Percentiles rank a stretch among this genome's conserved stretches.
Evolutionary conservation across 2,113 vertebrate genomes (phyloP).

Genomic region (Megaleporinus macrocephalus): DNA sequence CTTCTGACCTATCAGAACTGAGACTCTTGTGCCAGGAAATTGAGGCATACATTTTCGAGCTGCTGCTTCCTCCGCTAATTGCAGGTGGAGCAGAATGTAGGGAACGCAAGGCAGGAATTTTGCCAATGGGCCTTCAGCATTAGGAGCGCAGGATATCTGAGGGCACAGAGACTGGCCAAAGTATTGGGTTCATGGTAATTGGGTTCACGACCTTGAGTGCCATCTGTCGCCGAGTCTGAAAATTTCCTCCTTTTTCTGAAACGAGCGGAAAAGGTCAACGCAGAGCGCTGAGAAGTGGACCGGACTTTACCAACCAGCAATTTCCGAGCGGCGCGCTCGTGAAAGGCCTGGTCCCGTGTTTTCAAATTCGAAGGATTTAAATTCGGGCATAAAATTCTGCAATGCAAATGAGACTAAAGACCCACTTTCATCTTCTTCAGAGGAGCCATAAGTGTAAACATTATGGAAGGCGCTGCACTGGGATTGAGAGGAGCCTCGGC

Average conservation of each 20-base stretch:
- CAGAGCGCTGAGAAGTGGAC: slow-evolving; percentile 26
- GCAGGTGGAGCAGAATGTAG: slow-evolving; percentile 30
- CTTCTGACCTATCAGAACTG: slow-evolving; percentile 52
- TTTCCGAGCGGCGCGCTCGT: slow-evolving; percentile 42
- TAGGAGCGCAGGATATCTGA: slow-evolving; percentile 29
- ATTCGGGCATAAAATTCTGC: slow-evolving; percentile 43
- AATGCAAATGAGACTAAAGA: slow-evolving; percentile 50
- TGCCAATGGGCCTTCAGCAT: background rate
- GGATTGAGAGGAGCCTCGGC: slow-evolving; percentile 22
- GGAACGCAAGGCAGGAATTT: slow-evolving; percentile 16
- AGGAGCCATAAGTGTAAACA: slow-evolving; percentile 45
- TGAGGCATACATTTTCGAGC: slow-evolving; percentile 18
- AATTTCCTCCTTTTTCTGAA: slow-evolving; percentile 42
- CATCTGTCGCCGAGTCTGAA: slow-evolving; percentile 36
- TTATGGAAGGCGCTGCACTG: slow-evolving; percentile 25
- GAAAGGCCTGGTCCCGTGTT: slow-evolving; percentile 13
- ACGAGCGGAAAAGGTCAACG: slow-evolving; percentile 53
- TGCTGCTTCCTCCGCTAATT: slow-evolving; percentile 49
- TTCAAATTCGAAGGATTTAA: slow-evolving; percentile 48
- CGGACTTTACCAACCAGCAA: slow-evolving; percentile 38
- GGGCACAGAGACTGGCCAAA: slow-evolving; percentile 16
- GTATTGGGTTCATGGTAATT: slow-evolving; percentile 46
- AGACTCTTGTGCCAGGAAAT: slow-evolving; percentile 42
- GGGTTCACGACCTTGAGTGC: slow-evolving; percentile 53
- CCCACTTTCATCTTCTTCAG: slow-evolving; percentile 46